Evolutionary conservation across 2,113 vertebrate genomes (phyloP).

Genomic region (Coregonus clupeaformis): DNA sequence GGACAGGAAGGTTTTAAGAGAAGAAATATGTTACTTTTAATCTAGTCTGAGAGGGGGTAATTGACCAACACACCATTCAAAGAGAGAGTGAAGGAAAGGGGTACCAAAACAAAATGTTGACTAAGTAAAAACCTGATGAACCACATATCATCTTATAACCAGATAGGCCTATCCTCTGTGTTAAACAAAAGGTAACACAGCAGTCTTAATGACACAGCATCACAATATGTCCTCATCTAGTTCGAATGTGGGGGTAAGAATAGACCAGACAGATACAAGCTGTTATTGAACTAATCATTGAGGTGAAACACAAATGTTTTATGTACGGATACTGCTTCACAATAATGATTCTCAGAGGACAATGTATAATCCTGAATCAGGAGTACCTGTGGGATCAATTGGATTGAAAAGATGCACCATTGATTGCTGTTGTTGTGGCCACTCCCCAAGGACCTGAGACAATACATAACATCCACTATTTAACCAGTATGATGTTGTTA

Average conservation of each 20-base stretch:
- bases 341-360: neutral
- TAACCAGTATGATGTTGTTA: neutral
- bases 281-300: neutral
- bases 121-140: too few species aligned
- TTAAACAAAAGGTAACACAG: neutral
- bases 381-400: constrained; percentile 42
- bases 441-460: constrained; percentile 10
- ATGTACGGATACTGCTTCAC: neutral
- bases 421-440: constrained; percentile 3
- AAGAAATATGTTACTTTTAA: neutral
- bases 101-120: neutral
- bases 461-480: neutral
- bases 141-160: too few species aligned
- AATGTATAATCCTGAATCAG: neutral
- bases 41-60: too few species aligned
- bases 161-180: neutral
- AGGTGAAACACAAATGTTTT: neutral
- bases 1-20: constrained; percentile 1
- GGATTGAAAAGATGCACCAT: constrained; percentile 24
- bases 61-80: neutral
- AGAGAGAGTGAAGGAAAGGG: neutral
- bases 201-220: neutral
- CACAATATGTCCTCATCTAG: neutral
- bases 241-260: neutral
- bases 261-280: neutral